Percentiles rank a stretch among this genome's conserved stretches.
Conservation (phyloP, 2,888 invertebrate genomes). For the Clivina fossor region DNA sequence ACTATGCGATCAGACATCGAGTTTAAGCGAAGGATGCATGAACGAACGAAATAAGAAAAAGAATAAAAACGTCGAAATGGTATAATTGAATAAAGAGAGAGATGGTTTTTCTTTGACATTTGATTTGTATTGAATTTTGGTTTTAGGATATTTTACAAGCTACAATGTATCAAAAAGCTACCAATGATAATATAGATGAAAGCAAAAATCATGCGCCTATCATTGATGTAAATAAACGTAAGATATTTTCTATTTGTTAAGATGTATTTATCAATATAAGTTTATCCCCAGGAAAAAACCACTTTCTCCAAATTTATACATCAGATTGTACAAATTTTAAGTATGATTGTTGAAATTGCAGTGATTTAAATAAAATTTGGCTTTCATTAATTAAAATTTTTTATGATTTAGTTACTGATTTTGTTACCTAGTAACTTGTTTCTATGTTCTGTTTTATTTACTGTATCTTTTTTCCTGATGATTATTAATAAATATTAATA, state of each 20-base stretch:
- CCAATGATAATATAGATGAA: slow-evolving; percentile 58
- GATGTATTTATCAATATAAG: too few species aligned
- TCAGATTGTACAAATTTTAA: too few species aligned
- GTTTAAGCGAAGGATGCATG: slow-evolving; percentile 41
- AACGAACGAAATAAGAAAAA: slow-evolving; percentile 47
- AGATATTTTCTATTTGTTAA: slow-evolving; percentile 43
- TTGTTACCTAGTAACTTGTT: too few species aligned
- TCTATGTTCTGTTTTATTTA: too few species aligned
- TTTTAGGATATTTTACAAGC: slow-evolving; percentile 63
- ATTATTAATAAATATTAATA: too few species aligned
- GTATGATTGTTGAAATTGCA: too few species aligned
- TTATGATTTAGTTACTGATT: too few species aligned
- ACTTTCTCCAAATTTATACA: too few species aligned
- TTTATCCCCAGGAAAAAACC: too few species aligned
- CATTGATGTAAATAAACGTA: slow-evolving; percentile 68
- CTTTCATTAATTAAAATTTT: too few species aligned
- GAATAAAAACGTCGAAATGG: slow-evolving; percentile 40
- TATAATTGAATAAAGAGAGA: slow-evolving; percentile 18
- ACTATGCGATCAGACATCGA: slow-evolving; percentile 43
- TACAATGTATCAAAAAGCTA: slow-evolving; percentile 63
- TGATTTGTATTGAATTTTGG: slow-evolving; percentile 14
- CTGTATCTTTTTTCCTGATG: too few species aligned
- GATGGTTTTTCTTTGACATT: slow-evolving; percentile 8
- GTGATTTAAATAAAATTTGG: too few species aligned
- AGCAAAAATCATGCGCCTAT: slow-evolving; percentile 55